Evolutionary conservation across 2,797 vertebrate species (phyloP), one percentile per base, ranked within the genome.

Genomic region (Pteropus rufus): DNA sequence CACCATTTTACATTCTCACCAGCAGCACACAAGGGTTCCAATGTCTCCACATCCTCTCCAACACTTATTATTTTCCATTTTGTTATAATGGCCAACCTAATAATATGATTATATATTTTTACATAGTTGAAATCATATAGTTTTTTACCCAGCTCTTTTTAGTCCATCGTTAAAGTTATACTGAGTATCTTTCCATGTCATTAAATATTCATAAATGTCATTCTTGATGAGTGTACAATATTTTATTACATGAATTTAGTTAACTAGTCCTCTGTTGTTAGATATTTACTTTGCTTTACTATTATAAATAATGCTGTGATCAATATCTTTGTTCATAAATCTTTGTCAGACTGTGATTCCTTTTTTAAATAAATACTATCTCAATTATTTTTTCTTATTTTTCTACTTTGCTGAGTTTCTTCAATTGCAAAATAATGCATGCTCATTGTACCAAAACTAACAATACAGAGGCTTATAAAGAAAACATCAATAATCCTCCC

Each of bases 401-500:
- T 44, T 91, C 58, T 91, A 79, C 44, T 88, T 94, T 81, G 54
- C 15, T 81, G 76, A 96, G 24, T 67, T 96, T 90, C 79, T 91
- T 46, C 79, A 92, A 90, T 90, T 76, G 88, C 92, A 93, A 91
- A 94, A 82, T 95, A 93, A 89, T 91, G 12, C 54, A 85, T 60
- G 54, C 39, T 92, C 34, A 75, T 95, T 92, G 49, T 95, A 70
- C 72, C 76, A 94, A 93, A 70, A 92, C 76, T 97, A 95, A 88
- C 54, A 82, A 76, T 91, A 79, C 41, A 60, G 52, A 87, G 46
- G n/a, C 76, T 87, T 96, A 75, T 88, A 85, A 94, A 93, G 85
- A 90, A 93, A 98, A 93, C 29, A 70, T 92, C 90, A 93, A 75
- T 95, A 94, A 96, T 84, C 34, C 16, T 89, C 75, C 31, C 77